These are phyloP conservation scores for Ceratotherium simum DNA, from an alignment of 2,113 vertebrate species.

Conservation along the genomic window DNA sequence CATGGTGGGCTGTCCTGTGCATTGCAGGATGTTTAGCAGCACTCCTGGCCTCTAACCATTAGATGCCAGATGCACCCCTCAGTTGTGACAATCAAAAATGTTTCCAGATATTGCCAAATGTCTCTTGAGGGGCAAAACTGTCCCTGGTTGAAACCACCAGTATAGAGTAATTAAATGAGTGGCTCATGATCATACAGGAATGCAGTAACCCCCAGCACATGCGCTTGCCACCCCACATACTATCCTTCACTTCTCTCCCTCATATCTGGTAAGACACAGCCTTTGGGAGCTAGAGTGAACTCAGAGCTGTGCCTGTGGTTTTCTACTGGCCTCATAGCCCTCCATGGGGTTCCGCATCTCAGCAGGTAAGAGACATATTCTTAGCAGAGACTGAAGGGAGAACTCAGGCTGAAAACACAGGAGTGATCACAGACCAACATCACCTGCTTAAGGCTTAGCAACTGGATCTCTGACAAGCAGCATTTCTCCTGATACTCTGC, in stretches of 20 bases:
- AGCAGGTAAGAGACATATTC: not conserved
- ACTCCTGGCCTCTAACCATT: not conserved
- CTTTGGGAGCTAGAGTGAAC: not conserved
- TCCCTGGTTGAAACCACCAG: not conserved
- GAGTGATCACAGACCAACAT: not conserved
- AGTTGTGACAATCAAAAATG: conserved; percentile 5
- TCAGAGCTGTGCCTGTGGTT: not conserved
- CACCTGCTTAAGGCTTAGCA: not conserved
- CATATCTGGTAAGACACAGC: not conserved
- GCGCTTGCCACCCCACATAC: rapidly evolving
- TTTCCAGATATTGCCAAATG: not conserved
- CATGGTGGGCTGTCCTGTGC: not conserved
- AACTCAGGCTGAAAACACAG: not conserved
- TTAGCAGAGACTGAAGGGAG: not conserved
- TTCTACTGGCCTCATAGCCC: not conserved
- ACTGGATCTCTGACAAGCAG: not conserved
- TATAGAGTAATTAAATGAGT: not conserved
- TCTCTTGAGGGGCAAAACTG: not conserved
- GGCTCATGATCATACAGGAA: not conserved
- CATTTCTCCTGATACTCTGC: not conserved
- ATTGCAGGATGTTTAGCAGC: not conserved
- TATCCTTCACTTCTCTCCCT: not conserved
- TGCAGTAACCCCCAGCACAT: not conserved
- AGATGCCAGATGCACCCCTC: not conserved
- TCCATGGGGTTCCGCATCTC: not conserved